phyloP scores from a whole-genome alignment of 2,113 vertebrate species.

The Aptenodytes forsteri region DNA sequence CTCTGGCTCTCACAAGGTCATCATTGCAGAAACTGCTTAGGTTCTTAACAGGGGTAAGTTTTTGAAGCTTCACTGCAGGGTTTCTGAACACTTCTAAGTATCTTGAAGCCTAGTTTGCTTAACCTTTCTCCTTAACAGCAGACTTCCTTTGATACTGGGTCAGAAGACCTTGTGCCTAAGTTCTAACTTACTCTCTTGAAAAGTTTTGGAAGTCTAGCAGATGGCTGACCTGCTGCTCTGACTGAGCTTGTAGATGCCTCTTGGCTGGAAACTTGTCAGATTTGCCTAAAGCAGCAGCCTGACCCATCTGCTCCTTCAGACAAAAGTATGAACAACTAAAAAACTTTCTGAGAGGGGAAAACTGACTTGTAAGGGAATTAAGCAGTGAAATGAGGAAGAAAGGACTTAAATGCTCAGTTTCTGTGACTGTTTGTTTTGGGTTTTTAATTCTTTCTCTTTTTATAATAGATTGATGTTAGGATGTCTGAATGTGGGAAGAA shows the following conservation, averaged over 20 bases:
- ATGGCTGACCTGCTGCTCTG: background rate
- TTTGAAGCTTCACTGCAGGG: background rate
- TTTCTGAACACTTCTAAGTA: background rate
- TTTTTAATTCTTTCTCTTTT: background rate
- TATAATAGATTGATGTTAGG: background rate
- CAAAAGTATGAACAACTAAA: background rate
- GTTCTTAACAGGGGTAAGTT: background rate
- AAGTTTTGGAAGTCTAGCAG: background rate
- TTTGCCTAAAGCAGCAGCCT: background rate
- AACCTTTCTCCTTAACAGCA: background rate
- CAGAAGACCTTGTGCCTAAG: background rate
- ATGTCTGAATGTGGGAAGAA: slow-evolving; percentile 77
- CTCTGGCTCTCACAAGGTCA: background rate
- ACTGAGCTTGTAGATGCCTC: background rate
- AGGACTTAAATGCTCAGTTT: background rate
- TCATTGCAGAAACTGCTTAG: background rate
- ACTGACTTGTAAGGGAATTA: background rate
- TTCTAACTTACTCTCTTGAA: background rate
- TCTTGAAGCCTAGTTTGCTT: background rate
- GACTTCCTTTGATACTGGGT: background rate
- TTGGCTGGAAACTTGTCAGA: background rate
- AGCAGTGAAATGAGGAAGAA: background rate
- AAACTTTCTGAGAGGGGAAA: background rate
- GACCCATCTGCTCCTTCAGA: background rate
- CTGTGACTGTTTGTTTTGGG: background rate